phyloP scores from a whole-genome alignment of 2,113 vertebrate species.

The Scomber japonicus region DNA sequence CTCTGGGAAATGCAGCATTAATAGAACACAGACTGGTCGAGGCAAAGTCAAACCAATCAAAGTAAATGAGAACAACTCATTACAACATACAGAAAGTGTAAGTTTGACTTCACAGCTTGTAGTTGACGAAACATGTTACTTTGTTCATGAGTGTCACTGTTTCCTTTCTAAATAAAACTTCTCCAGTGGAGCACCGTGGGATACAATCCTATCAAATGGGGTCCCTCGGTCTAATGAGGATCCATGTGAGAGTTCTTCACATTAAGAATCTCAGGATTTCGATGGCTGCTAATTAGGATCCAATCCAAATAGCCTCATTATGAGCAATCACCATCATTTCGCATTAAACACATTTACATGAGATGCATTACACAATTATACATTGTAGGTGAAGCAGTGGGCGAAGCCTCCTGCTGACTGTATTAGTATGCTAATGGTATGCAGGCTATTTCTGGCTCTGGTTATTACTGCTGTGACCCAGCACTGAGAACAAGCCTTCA shows the following conservation, averaged over 20 bases:
- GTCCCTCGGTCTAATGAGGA: constrained; percentile 1
- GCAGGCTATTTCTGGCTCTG: constrained; percentile 24
- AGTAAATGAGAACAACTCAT: no score
- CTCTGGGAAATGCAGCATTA: no score
- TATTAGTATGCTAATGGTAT: constrained; percentile 44
- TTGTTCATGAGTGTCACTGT: neutral
- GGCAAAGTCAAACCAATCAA: no score
- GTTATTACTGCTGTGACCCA: constrained; percentile 23
- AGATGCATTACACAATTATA: constrained; percentile 28
- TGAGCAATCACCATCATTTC: constrained; percentile 10
- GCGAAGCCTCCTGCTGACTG: constrained; percentile 9
- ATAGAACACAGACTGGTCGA: no score
- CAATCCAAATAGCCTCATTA: constrained; percentile 7
- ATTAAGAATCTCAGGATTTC: neutral
- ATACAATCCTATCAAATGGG: neutral
- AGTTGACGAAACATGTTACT: neutral
- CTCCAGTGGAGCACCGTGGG: neutral
- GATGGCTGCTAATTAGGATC: constrained; percentile 17
- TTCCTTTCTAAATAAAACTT: constrained; percentile 10
- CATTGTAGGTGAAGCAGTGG: neutral
- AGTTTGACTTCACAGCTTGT: no score
- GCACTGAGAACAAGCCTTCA: neutral
- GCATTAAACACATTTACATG: constrained; percentile 17
- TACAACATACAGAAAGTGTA: no score
- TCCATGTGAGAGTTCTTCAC: neutral